Evolutionary conservation across 2,113 vertebrate species (phyloP), one percentile per base, ranked within the genome.

Genomic region (Phrynosoma platyrhinos): DNA sequence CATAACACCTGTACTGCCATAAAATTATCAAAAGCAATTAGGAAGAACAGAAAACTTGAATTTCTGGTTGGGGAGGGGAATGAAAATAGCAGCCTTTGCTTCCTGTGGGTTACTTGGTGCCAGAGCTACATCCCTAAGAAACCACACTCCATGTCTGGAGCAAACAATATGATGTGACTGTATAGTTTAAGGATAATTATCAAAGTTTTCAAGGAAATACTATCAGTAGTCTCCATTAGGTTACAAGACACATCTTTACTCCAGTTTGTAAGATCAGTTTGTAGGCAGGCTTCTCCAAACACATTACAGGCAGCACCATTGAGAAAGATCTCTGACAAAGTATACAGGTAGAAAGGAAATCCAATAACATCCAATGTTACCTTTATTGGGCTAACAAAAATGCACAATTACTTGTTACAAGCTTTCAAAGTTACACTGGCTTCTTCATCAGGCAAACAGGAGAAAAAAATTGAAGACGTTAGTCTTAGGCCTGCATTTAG

Each of bases 1-100:
- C 32, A 53, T 2, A 9, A 52, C 91, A 93, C 91, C 94, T 93
- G 93, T 85, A 93, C 92, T 88, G 90, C 20, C 9, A 14, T 71
- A 55, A 10, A 14, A 47, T 91, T 77, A 16, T 66, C 74, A 75
- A 82, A 83, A 84, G 82, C 30, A 62, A 66, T 30, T 1, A 9
- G 2, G 5, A 32, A 40, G 78, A 68, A n/a, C 68, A 74, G 74
- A 3, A 55, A 25, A 0, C 79, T 66, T 66, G 84, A 68, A 87
- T 12, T 23, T 12, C 23, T 10, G n/a, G 42, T 4, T 42, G 9
- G 21, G 75, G 10, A 77, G 23, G 40, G 75, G 42, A 77, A 77
- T 47, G 40, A 52, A 10, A 71, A 12, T 27, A n/a, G 23, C 68
- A 47, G 14, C 14, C 1, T 42, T 77, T 77, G 25, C 9, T 77